Base-by-base conservation (phyloP, 2,888 invertebrate species). In the Neuroscelio doddi region DNA sequence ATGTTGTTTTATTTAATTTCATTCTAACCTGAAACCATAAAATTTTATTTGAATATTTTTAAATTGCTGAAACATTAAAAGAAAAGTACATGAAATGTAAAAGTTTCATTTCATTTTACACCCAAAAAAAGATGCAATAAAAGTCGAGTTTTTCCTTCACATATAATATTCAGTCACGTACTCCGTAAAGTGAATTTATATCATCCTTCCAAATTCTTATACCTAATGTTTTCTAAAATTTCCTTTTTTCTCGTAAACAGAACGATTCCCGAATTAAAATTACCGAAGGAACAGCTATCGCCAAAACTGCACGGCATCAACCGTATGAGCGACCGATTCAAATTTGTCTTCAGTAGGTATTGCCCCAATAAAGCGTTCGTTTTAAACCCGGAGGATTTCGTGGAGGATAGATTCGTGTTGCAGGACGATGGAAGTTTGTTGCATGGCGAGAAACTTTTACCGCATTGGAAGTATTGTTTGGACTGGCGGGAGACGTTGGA, bases 341-440 rank as follows among this genome's bases (percentile, higher is more conserved):
- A 26, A 3, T 12, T 80, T 3, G 27, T 78, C 1, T 65, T 56
- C 8, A 71, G 67, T 16, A 61, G 46, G 34, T 24, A 7, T 3
- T 81, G 76, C 57, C 71, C 76, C 0, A 45, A 10, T 14, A 53
- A 41, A 1, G 24, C 24, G 1, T 74, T 56, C 49, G 55, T 46
- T 8, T 64, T 83, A 15, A 66, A 77, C 3, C 79, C 81, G 1
- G 42, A 66, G 0, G 21, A 32, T 0, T 34, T 29, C 17, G 49
- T 52, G 9, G 53, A 68, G 0, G 83, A 83, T 26, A 32, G 50
- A 10, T 80, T 76, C 36, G 42, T 58, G 0, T 47, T 84, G 0
- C 72, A 74, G 21, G 24, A 57, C 3, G 72, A 83, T 39, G 83
- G 84, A 2, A 69, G 63, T 0, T 59, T 83, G 0, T 1, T 27